Evolutionary conservation across 2,888 invertebrate species (phyloP).

Genomic region (Cataglyphis altisquamis): DNA sequence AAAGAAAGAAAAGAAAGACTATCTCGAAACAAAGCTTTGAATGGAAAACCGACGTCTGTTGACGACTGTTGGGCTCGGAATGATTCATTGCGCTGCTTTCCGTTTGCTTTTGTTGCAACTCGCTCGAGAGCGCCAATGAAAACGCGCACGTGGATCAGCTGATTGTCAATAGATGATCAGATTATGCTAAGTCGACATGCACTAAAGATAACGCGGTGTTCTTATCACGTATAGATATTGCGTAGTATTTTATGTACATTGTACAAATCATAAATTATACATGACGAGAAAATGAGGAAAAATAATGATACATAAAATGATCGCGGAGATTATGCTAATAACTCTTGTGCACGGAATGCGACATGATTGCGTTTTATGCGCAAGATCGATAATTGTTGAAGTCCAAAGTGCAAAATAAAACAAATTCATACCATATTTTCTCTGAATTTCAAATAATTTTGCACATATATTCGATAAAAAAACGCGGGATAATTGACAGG

Average conservation of each 20-base stretch:
- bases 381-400: not conserved
- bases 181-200: not conserved
- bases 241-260: not conserved
- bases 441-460: not conserved
- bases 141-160: not conserved
- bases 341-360: not conserved
- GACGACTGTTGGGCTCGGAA: not conserved
- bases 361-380: not conserved
- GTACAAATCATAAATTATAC: not conserved
- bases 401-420: not conserved
- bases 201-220: not conserved
- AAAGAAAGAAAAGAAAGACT: not conserved
- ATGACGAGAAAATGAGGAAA: not conserved
- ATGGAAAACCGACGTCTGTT: not conserved
- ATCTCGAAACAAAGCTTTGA: not conserved
- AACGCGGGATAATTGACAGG: not conserved
- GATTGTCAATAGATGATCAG: not conserved
- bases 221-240: not conserved
- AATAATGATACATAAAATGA: not conserved
- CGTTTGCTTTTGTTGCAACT: not conserved
- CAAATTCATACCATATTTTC: not conserved
- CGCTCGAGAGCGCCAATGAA: conserved; percentile 5
- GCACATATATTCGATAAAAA: not conserved
- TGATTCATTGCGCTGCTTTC: not conserved
- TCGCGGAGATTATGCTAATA: not conserved